Base-by-base conservation (phyloP, 1,140 invertebrate genomes). In the Dendrolimus kikuchii region DNA sequence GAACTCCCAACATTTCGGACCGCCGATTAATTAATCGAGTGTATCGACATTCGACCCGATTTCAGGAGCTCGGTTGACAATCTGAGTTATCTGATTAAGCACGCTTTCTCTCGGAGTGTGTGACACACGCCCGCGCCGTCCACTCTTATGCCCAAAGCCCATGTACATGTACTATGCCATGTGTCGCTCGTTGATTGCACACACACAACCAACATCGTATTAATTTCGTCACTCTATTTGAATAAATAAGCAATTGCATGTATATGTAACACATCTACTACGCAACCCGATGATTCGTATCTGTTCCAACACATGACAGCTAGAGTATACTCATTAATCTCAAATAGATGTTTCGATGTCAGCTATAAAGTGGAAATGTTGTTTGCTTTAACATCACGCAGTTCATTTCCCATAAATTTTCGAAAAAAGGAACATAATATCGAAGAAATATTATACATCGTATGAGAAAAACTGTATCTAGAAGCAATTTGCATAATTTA, bases 11-110 rank as follows among this genome's bases (percentile, higher is more conserved):
- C 61, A 77, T 78, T 77, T 81, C 77, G 81, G 75, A 59, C 71
- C 74, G 82, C 81, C 80, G 80, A 83, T 81, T 86, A 86, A 86
- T 84, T 80, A 84, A 81, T 81, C 76, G 82, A 74, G 74, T 86
- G 74, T 81, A 82, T 84, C 82, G 81, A 84, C 79, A 82, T 76
- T 81, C 76, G 82, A 86, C 81, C 82, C 81, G 77, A 81, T 84
- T 86, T 84, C 81, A 82, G 82, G 80, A 82, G 82, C 75, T 72
- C 74, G 77, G 80, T 84, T 84, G 82, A 86, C 83, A 83, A 84
- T 80, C 74, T 80, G 71, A 81, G 72, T 84, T 86, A 84, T 86
- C 83, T 86, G 81, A 86, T 86, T 77, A 78, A 86, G 75, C 81
- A 83, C 83, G 83, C 83, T 86, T 86, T 86, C 83, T 84, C 83